Evolutionary conservation across 2,888 invertebrate genomes (phyloP), one percentile per base, ranked within the genome.

Genomic region (Branchipolynoe longqiensis): DNA sequence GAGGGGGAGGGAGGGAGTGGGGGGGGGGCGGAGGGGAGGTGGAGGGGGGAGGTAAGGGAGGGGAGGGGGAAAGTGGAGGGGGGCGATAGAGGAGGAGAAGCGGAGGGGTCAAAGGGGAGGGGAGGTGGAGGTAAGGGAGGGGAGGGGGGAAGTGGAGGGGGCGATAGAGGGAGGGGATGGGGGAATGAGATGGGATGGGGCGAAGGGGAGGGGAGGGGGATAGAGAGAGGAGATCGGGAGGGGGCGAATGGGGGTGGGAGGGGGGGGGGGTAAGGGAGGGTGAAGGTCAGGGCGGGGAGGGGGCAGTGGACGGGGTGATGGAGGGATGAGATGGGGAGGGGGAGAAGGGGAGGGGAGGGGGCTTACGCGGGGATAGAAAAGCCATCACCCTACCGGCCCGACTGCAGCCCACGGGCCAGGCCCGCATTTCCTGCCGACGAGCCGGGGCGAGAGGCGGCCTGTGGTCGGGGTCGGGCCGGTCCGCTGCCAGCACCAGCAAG

Each of bases 321-420:
- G 18, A 25, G 18, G 56, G 56, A 22, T 56, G 22, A 48, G 12
- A n/a, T n/a, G 8, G 18, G 48, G 12, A 8, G 8, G 18, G 8
- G 18, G 18, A 18, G 48, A 48, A 18, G 8, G 48, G 59, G 25
- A 18, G n/a, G 59, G 8, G 59, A 14, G 25, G 59, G 25, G 59
- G 59, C 59, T 59, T 59, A 62, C 28, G 2, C 28, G 25, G 69
- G 69, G 69, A 69, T 69, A 33, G 22, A 69, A 69, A 69, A 33
- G 36, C 69, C 69, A 69, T 69, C 69, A 69, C 36, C 14, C 69
- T n/a, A 22, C 12, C 36, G 14, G 33, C 36, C 38, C n/a, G 18
- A n/a, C 18, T 22, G 1, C 69, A 14, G 22, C 36, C 69, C 18
- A 14, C 69, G 22, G 36, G 36, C 38, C 38, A 69, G 69, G 38